phyloP scores from a whole-genome alignment of 2,888 invertebrate species.

The Apocheima hispidaria region DNA sequence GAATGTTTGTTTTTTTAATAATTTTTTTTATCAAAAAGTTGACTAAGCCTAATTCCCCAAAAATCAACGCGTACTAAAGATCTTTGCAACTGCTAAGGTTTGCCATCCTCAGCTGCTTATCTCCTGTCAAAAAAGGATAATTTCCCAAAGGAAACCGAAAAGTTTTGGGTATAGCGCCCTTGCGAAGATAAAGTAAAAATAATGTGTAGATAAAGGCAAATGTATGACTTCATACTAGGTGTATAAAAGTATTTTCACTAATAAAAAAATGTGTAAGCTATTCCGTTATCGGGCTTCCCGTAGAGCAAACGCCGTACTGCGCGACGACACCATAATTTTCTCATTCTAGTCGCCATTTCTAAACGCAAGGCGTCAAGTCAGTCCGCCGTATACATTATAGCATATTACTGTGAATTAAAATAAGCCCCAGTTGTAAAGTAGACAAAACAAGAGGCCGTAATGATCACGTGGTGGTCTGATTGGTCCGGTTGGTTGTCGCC shows the following conservation, averaged over 20 bases:
- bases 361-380: background rate
- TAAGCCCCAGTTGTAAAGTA: slow-evolving; percentile 43
- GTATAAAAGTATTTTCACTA: too few species aligned
- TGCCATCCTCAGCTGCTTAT: background rate
- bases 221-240: background rate
- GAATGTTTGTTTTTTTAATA: background rate
- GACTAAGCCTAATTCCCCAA: too few species aligned
- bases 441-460: slow-evolving; percentile 44
- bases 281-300: too few species aligned
- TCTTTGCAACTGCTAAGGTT: background rate
- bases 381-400: background rate
- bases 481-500: slow-evolving; percentile 37
- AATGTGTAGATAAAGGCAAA: background rate
- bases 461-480: slow-evolving; percentile 39
- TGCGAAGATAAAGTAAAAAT: background rate
- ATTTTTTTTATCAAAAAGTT: background rate
- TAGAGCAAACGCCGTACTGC: too few species aligned
- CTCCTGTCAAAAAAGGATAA: background rate
- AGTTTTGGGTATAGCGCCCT: background rate
- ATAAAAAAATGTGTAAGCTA: too few species aligned
- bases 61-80: background rate
- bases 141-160: slow-evolving; percentile 11
- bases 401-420: slow-evolving; percentile 27
- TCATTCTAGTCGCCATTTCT: background rate
- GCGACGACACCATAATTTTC: too few species aligned